phyloP scores from a whole-genome alignment of 2,888 invertebrate genomes.

The Apotomis capreana region DNA sequence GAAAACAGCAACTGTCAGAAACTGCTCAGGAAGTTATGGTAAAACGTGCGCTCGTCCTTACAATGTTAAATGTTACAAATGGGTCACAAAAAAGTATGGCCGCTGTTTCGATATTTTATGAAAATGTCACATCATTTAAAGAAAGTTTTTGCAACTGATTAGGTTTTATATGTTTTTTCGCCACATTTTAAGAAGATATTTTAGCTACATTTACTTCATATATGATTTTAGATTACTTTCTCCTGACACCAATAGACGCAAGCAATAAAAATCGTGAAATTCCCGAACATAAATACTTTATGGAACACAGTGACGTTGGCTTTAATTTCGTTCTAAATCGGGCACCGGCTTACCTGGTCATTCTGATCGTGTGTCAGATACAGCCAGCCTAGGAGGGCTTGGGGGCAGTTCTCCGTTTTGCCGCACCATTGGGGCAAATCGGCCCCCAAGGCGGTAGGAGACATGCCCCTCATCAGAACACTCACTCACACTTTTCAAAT shows the following conservation, averaged over 20 bases:
- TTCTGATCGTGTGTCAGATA: slow-evolving; percentile 75
- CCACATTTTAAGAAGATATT: no score
- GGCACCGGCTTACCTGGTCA: slow-evolving; percentile 68
- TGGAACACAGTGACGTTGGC: slow-evolving; percentile 30
- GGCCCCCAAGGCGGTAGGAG: slow-evolving; percentile 74
- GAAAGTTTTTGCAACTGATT: no score
- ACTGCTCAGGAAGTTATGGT: neutral
- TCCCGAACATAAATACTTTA: slow-evolving; percentile 39
- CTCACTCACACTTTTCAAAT: slow-evolving; percentile 43
- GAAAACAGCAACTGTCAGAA: neutral
- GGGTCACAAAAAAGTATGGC: no score
- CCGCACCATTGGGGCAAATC: slow-evolving; percentile 78
- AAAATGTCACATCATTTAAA: no score
- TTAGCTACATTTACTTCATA: neutral
- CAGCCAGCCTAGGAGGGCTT: slow-evolving; percentile 75
- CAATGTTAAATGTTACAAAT: neutral
- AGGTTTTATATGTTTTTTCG: no score
- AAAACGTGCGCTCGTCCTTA: no score
- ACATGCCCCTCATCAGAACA: slow-evolving; percentile 68
- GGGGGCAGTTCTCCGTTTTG: slow-evolving; percentile 69
- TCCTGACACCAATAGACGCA: slow-evolving; percentile 18
- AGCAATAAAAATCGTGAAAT: slow-evolving; percentile 17
- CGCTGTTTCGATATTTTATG: no score
- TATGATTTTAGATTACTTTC: neutral
- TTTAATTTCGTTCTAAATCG: slow-evolving; percentile 28